These are phyloP conservation scores for Gouania willdenowi DNA, from an alignment of 2,797 vertebrate genomes.

Conservation along the genomic window DNA sequence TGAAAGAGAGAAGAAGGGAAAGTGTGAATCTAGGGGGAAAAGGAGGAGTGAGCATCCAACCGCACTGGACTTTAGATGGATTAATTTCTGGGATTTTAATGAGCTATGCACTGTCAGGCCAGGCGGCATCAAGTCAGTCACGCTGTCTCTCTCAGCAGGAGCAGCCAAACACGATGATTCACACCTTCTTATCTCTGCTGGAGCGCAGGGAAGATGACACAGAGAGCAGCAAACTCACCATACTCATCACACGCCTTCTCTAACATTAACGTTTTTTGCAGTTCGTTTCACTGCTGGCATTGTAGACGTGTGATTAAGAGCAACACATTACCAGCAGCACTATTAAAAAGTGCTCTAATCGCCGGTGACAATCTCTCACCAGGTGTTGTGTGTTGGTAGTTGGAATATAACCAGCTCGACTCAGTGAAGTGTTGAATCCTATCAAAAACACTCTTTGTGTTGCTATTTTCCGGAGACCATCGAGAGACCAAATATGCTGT, in stretches of 20 bases:
- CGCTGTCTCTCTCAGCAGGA: constrained; percentile 38
- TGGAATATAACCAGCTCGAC: constrained; percentile 42
- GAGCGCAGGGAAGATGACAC: constrained; percentile 9
- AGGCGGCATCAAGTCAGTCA: constrained; percentile 45
- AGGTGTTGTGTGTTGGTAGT: constrained; percentile 51
- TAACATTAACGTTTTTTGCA: constrained; percentile 14
- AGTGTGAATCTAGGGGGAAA: background rate
- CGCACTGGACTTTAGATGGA: constrained; percentile 58
- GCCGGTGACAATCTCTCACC: constrained; percentile 49
- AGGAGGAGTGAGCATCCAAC: constrained; percentile 11
- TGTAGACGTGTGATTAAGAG: constrained; percentile 41
- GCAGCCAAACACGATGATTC: constrained; percentile 41
- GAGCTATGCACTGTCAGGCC: constrained; percentile 47
- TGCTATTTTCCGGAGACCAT: constrained; percentile 17
- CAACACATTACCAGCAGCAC: constrained; percentile 48
- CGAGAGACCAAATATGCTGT: constrained; percentile 16
- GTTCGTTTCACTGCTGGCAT: constrained; percentile 18
- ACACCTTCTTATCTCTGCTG: constrained; percentile 30
- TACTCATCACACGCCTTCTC: constrained; percentile 10
- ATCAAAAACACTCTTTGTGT: constrained; percentile 41
- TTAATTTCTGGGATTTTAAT: constrained; percentile 64
- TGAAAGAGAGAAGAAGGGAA: constrained; percentile 5
- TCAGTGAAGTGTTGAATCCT: constrained; percentile 26
- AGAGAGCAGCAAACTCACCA: constrained; percentile 13
- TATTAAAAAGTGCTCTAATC: constrained; percentile 40